These are phyloP conservation scores for Anodontia alba DNA, from an alignment of 2,888 invertebrate genomes.

Conservation along the genomic window DNA sequence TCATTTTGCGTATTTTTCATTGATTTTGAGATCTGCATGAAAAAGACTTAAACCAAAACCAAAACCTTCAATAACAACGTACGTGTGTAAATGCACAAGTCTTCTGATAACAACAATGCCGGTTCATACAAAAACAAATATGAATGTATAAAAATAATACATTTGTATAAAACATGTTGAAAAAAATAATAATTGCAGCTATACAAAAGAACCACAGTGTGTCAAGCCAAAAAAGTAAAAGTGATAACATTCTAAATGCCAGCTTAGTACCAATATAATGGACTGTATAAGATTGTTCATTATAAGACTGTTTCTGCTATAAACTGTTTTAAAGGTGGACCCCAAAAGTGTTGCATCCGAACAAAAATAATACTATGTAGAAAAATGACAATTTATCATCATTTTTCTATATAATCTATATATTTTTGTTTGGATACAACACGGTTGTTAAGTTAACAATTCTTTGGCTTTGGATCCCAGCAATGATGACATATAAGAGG, in stretches of 20 bases:
- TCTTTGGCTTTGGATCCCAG: too few species aligned
- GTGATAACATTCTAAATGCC: background rate
- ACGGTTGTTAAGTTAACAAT: too few species aligned
- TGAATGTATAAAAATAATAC: slow-evolving; percentile 82
- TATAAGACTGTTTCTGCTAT: too few species aligned
- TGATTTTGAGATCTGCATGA: background rate
- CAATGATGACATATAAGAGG: too few species aligned
- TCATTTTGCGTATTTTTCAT: background rate
- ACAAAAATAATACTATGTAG: too few species aligned
- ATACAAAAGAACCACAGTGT: slow-evolving; percentile 35
- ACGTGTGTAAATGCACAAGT: slow-evolving; percentile 65
- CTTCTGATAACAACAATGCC: slow-evolving; percentile 60
- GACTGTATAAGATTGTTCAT: too few species aligned
- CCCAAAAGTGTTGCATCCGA: too few species aligned
- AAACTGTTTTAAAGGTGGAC: too few species aligned
- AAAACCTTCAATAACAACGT: slow-evolving; percentile 5
- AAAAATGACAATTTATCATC: too few species aligned
- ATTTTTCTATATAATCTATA: too few species aligned
- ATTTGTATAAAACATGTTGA: slow-evolving; percentile 80
- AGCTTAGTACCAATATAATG: too few species aligned
- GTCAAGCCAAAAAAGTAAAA: slow-evolving; percentile 12
- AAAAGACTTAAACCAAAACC: background rate
- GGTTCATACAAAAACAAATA: slow-evolving; percentile 74
- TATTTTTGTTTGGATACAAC: too few species aligned
- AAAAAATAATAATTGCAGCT: slow-evolving; percentile 72